Conservation (phyloP, 2,113 vertebrate species). For the Helogale parvula region DNA sequence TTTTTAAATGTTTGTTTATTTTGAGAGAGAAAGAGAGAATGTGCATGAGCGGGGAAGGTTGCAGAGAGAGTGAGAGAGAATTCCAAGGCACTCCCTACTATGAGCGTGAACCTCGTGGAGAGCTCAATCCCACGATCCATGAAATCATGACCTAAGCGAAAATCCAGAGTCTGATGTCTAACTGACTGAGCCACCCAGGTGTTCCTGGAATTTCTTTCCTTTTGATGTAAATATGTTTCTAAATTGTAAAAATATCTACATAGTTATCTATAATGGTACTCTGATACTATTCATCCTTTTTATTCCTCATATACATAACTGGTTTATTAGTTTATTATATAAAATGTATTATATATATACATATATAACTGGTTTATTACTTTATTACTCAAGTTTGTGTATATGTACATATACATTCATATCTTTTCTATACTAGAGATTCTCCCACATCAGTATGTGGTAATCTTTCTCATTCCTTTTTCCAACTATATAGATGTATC, state of each 20-base stretch:
- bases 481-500: neutral
- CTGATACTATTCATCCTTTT: neutral
- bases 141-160: no score
- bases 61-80: no score
- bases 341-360: no score
- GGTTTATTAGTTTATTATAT: neutral
- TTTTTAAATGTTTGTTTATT: no score
- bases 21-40: no score
- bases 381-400: slow-evolving; percentile 14
- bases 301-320: neutral
- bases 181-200: no score
- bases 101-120: no score
- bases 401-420: neutral
- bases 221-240: slow-evolving; percentile 1
- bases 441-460: neutral
- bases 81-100: no score
- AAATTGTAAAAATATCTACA: neutral
- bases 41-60: no score
- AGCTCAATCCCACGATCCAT: no score
- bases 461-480: neutral
- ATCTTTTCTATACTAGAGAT: neutral
- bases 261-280: neutral
- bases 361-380: neutral
- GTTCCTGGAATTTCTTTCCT: neutral
- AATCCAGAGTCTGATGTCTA: no score